These are phyloP conservation scores for Drosophila tanythrix DNA, from an alignment of 2,888 invertebrate genomes.

Conservation along the genomic window DNA sequence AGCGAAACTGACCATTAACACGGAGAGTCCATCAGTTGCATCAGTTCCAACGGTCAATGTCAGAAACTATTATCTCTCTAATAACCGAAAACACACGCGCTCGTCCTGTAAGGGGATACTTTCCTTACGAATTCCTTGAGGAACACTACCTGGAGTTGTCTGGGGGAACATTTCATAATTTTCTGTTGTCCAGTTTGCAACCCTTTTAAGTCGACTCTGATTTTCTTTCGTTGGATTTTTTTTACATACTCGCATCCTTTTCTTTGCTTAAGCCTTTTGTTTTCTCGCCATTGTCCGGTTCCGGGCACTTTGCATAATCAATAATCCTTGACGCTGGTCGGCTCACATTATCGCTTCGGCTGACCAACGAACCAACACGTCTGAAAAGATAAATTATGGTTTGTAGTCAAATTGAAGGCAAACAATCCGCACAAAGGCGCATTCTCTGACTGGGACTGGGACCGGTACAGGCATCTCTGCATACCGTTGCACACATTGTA, in stretches of 20 bases:
- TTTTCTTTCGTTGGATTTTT: constrained; percentile 16
- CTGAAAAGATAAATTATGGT: constrained; percentile 84
- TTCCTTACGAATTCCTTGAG: constrained; percentile 62
- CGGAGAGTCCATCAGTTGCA: constrained; percentile 42
- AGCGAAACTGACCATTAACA: constrained; percentile 82
- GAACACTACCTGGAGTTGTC: constrained; percentile 40
- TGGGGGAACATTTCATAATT: constrained; percentile 58
- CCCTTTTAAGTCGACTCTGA: constrained; percentile 52
- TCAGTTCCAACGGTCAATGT: constrained; percentile 70
- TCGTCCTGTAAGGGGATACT: constrained; percentile 76
- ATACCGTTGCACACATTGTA: constrained; percentile 40
- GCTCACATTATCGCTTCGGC: constrained; percentile 74
- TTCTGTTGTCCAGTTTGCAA: constrained; percentile 65
- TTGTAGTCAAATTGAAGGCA: constrained; percentile 84
- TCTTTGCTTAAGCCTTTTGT: constrained; percentile 80
- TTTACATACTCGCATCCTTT: constrained; percentile 46
- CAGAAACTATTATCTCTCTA: constrained; percentile 82
- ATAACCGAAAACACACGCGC: constrained; percentile 83
- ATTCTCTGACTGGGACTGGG: constrained; percentile 12
- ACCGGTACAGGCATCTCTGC: constrained; percentile 35
- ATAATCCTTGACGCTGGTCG: constrained; percentile 83
- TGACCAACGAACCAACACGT: constrained; percentile 80
- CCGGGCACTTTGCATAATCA: constrained; percentile 83
- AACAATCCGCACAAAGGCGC: constrained; percentile 73
- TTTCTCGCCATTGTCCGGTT: constrained; percentile 70